Conservation (phyloP, 2,113 vertebrate species). For the Macrotus californicus region DNA sequence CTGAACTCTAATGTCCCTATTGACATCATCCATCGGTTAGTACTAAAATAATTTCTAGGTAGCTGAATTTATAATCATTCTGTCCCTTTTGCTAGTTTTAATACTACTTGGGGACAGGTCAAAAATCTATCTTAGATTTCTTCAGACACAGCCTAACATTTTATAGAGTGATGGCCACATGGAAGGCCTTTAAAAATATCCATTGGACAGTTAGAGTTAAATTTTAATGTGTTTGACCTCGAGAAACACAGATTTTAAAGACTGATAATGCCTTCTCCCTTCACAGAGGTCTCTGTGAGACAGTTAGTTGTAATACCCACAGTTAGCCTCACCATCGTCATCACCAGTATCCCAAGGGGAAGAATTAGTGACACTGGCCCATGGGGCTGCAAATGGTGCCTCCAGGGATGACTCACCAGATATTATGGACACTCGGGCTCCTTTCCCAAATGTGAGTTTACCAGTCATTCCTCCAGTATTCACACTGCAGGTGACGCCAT, state of each 20-base stretch:
- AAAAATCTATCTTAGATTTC: slow-evolving; percentile 22
- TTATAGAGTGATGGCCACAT: background rate
- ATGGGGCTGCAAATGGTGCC: background rate
- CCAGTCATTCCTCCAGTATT: slow-evolving; percentile 10
- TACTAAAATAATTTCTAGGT: background rate
- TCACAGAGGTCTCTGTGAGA: background rate
- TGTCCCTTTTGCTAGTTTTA: slow-evolving; percentile 10
- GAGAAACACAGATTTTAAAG: slow-evolving; percentile 44
- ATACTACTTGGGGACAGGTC: background rate
- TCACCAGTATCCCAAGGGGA: background rate
- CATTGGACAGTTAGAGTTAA: slow-evolving; percentile 40
- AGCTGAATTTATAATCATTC: slow-evolving; percentile 7
- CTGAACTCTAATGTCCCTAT: background rate
- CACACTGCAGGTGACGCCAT: slow-evolving; percentile 37
- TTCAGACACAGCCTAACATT: background rate
- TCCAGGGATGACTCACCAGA: slow-evolving; percentile 53
- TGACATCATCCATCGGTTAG: background rate
- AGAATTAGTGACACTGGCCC: background rate
- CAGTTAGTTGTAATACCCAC: background rate
- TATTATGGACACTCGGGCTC: slow-evolving; percentile 35
- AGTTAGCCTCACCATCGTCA: background rate
- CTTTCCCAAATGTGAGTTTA: slow-evolving; percentile 55
- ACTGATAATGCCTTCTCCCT: background rate
- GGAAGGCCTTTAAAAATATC: slow-evolving; percentile 44
- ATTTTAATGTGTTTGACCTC: slow-evolving; percentile 49